phyloP scores from a whole-genome alignment of 2,113 vertebrate species.

The Malaclemys terrapin region DNA sequence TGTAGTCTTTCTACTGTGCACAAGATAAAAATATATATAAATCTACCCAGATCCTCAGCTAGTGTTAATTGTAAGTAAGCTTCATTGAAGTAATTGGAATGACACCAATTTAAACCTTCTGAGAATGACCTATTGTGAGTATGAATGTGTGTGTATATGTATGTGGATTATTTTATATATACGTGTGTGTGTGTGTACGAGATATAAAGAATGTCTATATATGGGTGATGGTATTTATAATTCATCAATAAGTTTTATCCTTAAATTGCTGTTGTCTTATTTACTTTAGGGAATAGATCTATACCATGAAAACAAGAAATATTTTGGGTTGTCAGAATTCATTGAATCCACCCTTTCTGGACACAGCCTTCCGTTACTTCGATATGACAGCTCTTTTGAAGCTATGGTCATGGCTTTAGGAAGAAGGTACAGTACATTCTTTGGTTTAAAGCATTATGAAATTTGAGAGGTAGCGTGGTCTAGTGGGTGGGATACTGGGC shows the following conservation, averaged over 20 bases:
- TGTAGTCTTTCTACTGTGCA: neutral
- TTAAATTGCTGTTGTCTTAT: neutral
- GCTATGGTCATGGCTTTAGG: conserved; percentile 92
- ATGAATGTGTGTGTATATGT: neutral
- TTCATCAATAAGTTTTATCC: fast-evolving
- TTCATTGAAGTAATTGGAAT: neutral
- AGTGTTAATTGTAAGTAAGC: neutral
- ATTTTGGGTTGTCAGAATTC: conserved; percentile 95
- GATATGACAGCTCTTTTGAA: conserved; percentile 96
- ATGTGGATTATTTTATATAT: neutral
- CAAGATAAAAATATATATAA: neutral
- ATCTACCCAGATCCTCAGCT: neutral
- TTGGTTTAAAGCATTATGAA: neutral
- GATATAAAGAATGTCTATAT: neutral
- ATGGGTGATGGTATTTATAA: neutral
- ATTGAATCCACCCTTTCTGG: conserved; percentile 93
- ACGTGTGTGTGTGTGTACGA: neutral
- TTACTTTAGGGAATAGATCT: conserved; percentile 88
- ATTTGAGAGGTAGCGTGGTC: neutral
- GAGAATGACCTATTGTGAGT: neutral
- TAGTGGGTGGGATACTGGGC: neutral
- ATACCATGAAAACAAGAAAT: conserved; percentile 92
- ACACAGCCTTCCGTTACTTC: conserved; percentile 90
- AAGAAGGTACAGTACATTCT: conserved; percentile 83
- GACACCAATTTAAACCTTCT: neutral